Base-by-base conservation (phyloP, 2,797 vertebrate genomes). In the Pseudochirops cupreus region DNA sequence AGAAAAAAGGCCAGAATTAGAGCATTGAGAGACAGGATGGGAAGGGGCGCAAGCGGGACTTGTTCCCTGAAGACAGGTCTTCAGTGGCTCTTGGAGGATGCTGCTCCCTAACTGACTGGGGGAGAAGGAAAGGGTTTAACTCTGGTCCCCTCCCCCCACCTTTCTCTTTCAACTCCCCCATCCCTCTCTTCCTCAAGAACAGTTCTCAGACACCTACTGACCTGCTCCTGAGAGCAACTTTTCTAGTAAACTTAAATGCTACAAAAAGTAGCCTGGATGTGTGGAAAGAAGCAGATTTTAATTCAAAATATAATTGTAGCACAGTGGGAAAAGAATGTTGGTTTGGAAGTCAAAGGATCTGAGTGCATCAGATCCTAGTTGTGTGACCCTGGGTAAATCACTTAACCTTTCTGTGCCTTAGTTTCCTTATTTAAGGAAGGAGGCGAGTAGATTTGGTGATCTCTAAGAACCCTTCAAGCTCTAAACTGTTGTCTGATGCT, bases 61-160 rank as follows among this genome's bases (percentile, higher is more conserved):
- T 74, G 67, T 18, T 74, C 33, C n/a, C n/a, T 74, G 13, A 74
- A 90, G 52, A 90, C 28, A 5, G 89, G 26, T 54, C 26, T 33
- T 90, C 52, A 4, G 18, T 59, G 29, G 39, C 0, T 13, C 2
- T 0, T 13, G 46, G n/a, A 4, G 3, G 54, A 56, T 0, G 0
- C 46, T 31, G 52, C 50, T 52, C 59, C 28, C 56, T 52, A 50
- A 18, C 21, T 56, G 33, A 92, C 21, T 46, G 39, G 46, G 24
- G 39, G 74, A 82, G 74, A 39, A 82, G 21, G 24, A n/a, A 18
- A 82, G 3, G 67, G 18, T 39, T 82, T 21, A 39, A 87, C 39
- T 50, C 74, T 26, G 21, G 39, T 87, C 10, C 39, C 39, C 74
- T 87, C 21, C 21, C 21, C 74, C 74, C 39, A 82, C 39, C 21